Evolutionary conservation across 2,797 vertebrate genomes (phyloP), one percentile per base, ranked within the genome.

Genomic region (Lates japonicus): DNA sequence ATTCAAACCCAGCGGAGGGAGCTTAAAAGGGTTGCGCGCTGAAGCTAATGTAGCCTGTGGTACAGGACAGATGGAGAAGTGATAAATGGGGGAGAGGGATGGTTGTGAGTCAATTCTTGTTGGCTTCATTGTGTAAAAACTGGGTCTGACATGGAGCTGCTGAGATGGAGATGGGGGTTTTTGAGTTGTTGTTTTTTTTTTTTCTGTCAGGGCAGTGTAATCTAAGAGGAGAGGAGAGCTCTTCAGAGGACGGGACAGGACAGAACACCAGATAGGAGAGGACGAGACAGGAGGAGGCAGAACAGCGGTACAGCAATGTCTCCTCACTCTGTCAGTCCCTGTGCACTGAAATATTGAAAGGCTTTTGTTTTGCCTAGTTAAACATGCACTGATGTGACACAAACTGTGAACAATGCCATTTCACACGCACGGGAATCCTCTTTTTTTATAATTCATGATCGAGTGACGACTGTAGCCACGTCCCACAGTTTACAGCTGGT

Each of bases 301-400:
- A 83, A 74, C 79, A 82, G 82, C 80, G 52, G 73, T 42, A 65
- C 87, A 81, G 70, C 70, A 85, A 19, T 46, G 88, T 87, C 87
- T 86, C 72, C 75, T 87, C 83, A 71, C 87, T 89, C 87, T 54
- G 76, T 69, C 63, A 76, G 88, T 86, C 87, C 69, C 90, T 46
- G 54, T 46, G 19, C 81, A 81, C 85, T 95, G 69, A 95, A 96
- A 96, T 95, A 95, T 95, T 95, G 89, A 95, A 91, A 90, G 90
- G 93, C 90, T 94, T 95, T 95, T 96, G 94, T 95, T 95, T 93
- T 95, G 94, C 93, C 90, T 90, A 93, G 94, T 95, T 95, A 94
- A 94, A 94, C 94, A 94, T 94, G 92, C 93, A 93, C 83, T 93
- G 94, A 94, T 95, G 94, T 95, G 93, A 95, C 94, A 95, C 93